Evolutionary conservation across 2,113 vertebrate genomes (phyloP), one percentile per base, ranked within the genome.

Genomic region (Limanda limanda): DNA sequence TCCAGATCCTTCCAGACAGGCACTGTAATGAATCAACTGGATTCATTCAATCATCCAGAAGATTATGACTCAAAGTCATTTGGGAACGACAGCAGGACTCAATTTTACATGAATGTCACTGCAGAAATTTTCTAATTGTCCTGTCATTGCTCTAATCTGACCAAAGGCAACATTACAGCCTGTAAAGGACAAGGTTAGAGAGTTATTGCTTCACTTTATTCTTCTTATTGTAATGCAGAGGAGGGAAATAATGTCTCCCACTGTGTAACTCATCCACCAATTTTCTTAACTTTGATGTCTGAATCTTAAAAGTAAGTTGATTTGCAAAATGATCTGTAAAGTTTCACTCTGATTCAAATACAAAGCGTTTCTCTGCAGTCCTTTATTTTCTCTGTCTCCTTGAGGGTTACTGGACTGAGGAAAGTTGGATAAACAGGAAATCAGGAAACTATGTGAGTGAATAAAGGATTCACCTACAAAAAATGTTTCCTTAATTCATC

Each of bases 391-490:
- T 21, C 37, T 20, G 18, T 18, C 3, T 20, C 37, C 2, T 45
- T 3, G 1, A 21, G 18, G 6, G 37, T 42, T 42, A 76, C 14
- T 58, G 42, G 17, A 55, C n/a, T 23, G 23, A 60, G 25, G n/a
- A 6, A 68, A 23, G 45, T 15, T 4, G 45, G 12, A 47, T 2
- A 14, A 47, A 47, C 11, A 47, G 18, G 4, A 20, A 2, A 18
- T 40, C 12, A 48, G 45, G 5, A 25, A 78, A 48, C 4, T 13
- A 25, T 0, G 23, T 20, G n/a, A 7, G 9, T 25, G 51, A 37
- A 24, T 17, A 60, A 68, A 57, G 27, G 25, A 60, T 66, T 62
- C 37, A 45, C 31, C 58, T 51, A 45, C n/a, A 80, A 55, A 77
- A 31, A 35, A 70, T 24, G 21, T 47, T 59, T 62, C 72, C 14